A percentile compares a stretch with the other conserved stretches of the same genome.
These are phyloP conservation scores for Rhinopomastus cyanomelas DNA, from an alignment of 2,113 vertebrate species.

Conservation along the genomic window DNA sequence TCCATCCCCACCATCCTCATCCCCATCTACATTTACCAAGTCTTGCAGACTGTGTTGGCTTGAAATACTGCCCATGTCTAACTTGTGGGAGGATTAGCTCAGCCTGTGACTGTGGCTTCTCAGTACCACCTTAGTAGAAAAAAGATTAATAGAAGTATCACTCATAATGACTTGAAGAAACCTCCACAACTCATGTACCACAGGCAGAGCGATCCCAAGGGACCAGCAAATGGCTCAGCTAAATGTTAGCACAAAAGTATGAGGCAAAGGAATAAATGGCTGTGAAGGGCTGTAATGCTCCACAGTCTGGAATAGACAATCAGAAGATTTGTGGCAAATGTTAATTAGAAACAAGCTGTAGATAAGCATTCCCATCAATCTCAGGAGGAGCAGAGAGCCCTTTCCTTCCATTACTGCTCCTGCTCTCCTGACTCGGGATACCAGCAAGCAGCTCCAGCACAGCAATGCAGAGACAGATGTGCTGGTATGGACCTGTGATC, in stretches of 20 bases:
- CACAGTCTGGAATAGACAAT: background rate
- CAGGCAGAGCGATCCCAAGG: background rate
- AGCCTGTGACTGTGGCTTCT: background rate
- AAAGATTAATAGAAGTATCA: background rate
- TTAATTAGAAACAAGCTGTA: background rate
- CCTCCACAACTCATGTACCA: background rate
- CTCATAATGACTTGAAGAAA: background rate
- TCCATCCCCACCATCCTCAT: too few species aligned
- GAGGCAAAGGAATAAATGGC: background rate
- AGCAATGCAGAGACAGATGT: accelerated
- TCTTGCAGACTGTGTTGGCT: background rate
- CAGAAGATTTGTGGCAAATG: background rate
- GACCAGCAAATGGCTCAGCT: background rate
- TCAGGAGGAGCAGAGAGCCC: background rate
- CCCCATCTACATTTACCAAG: background rate
- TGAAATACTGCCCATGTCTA: background rate
- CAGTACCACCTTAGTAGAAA: background rate
- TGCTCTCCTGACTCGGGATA: background rate
- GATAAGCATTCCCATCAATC: background rate
- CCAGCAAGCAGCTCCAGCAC: background rate
- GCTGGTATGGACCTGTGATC: background rate
- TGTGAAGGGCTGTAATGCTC: accelerated
- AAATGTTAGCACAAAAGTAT: background rate
- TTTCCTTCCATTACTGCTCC: background rate
- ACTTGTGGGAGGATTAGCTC: background rate